Base-by-base conservation (phyloP, 2,888 invertebrate species). In the Drosophila eohydei region DNA sequence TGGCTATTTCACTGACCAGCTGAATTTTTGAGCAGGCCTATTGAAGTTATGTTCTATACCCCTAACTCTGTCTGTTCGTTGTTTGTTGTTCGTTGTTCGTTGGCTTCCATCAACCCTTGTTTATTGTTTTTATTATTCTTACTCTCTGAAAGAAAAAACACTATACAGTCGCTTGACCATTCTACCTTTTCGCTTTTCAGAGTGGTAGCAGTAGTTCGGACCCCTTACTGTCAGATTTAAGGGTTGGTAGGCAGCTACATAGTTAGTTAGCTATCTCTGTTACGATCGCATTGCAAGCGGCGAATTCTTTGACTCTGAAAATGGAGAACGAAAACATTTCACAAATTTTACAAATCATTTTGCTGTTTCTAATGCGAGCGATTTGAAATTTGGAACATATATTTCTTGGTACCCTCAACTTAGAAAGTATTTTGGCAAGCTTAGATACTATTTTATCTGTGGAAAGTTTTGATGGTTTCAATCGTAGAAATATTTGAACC, bases 1-100 rank as follows among this genome's bases (percentile, higher is more conserved):
- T 81, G 81, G 81, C 57, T 60, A 64, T 50, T 71, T 74, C 55
- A 83, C 70, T 88, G 86, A 80, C 88, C 82, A 82, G 85, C 70
- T 75, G 77, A 84, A 71, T 14, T 7, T 4, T 8, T 7, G 14
- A 34, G 28, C 52, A 12, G 72, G 70, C 48, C 66, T 60, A 21
- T 43, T 54, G 38, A 26, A 43, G 11, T 32, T 32, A 38, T 48
- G 40, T 40, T 41, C 11, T 28, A 9, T 21, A 36, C 43, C 43
- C 26, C 41, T 21, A 21, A 4, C 28, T 14, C 51, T 34, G 1
- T 21, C 12, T 36, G 48, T 36, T 36, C 14, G 14, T 34, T 62
- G 55, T 21, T 21, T 21, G 21, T 21, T 21, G 21, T 21, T 21
- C 21, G 21, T n/a, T 36, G 48, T 36, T 36, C 14, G 14, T 34